Evolutionary conservation across 2,113 vertebrate genomes (phyloP).

Genomic region (Calonectris borealis): DNA sequence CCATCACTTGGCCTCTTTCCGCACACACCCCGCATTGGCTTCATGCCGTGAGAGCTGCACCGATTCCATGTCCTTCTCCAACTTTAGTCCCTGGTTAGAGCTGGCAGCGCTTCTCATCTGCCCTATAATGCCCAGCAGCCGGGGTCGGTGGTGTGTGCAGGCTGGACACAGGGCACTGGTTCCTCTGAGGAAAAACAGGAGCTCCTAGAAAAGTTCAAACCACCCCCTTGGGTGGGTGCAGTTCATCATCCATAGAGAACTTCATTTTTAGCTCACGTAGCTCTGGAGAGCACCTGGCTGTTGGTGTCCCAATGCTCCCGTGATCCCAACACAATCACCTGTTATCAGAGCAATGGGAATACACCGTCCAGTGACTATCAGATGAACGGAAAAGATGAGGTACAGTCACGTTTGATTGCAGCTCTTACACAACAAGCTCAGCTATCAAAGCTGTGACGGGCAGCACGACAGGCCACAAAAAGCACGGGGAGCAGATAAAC

Average conservation of each 20-base stretch:
- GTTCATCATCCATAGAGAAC: neutral
- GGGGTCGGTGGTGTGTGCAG: rapidly evolving
- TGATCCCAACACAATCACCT: neutral
- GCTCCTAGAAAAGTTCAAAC: neutral
- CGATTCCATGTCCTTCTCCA: neutral
- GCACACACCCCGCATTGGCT: neutral
- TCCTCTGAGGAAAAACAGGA: neutral
- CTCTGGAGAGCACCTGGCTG: neutral
- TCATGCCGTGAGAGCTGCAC: neutral
- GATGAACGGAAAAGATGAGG: neutral
- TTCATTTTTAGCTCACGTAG: neutral
- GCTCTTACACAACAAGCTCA: neutral
- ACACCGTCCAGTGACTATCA: neutral
- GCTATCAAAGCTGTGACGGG: neutral
- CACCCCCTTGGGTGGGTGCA: neutral
- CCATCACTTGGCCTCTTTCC: neutral
- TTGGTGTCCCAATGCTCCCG: neutral
- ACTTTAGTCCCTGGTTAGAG: neutral
- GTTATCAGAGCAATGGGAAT: neutral
- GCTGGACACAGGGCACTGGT: neutral
- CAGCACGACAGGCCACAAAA: neutral
- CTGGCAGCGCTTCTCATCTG: neutral
- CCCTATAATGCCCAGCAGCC: rapidly evolving
- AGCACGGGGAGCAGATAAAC: neutral
- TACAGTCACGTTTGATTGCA: neutral